Percentiles rank a stretch among this genome's conserved stretches.
These are phyloP conservation scores for Acrobasis consociella DNA, from an alignment of 2,888 invertebrate genomes.

Conservation along the genomic window DNA sequence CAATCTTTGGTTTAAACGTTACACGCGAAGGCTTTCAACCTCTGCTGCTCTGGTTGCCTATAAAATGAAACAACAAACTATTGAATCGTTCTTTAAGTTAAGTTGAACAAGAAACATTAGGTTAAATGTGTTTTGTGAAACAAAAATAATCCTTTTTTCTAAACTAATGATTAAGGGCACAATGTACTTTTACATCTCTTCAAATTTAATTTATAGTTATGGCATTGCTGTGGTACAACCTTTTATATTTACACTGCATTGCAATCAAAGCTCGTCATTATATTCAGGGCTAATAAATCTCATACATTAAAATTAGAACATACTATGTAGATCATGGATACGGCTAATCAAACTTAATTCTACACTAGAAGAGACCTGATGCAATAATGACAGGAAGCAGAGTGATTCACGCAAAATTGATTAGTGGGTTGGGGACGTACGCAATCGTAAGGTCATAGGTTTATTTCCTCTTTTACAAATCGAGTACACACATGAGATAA, in stretches of 20 bases:
- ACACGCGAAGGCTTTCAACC: conserved; percentile 67
- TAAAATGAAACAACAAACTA: conserved; percentile 37
- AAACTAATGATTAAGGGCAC: no score
- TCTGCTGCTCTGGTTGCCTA: conserved; percentile 41
- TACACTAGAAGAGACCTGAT: conserved; percentile 17
- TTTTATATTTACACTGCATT: neutral
- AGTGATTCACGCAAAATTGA: conserved; percentile 52
- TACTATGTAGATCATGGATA: conserved; percentile 16
- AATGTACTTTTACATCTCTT: no score
- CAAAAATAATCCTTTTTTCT: no score
- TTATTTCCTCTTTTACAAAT: conserved; percentile 4
- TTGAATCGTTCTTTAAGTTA: neutral
- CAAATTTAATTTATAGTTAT: no score
- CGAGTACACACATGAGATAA: no score
- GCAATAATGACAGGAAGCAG: conserved; percentile 62
- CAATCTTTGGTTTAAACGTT: conserved; percentile 67
- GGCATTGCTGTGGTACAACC: neutral
- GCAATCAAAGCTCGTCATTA: conserved; percentile 2
- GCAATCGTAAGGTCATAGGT: conserved; percentile 12
- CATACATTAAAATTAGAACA: conserved; percentile 12
- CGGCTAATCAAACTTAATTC: conserved; percentile 18
- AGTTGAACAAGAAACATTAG: neutral
- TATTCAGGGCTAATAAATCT: conserved; percentile 14
- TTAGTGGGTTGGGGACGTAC: conserved; percentile 9
- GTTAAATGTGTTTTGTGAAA: no score